phyloP scores from a whole-genome alignment of 2,888 invertebrate species.

The Drosophila paranaensis region DNA sequence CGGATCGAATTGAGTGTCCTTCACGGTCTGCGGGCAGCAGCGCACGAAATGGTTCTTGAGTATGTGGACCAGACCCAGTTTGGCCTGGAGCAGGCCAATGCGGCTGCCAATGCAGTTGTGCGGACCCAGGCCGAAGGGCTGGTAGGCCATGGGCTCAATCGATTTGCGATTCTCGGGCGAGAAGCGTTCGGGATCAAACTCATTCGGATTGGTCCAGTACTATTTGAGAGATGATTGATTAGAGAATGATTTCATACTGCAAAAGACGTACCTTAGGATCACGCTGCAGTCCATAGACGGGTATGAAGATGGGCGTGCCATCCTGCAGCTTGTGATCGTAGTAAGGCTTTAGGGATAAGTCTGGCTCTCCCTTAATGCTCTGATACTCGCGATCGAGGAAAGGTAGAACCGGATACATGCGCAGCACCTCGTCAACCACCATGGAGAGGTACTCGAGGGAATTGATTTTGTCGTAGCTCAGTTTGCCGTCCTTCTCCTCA shows the following conservation, averaged over 20 bases:
- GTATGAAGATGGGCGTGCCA: constrained; percentile 82
- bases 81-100: constrained; percentile 81
- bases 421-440: constrained; percentile 83
- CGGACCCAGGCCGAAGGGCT: constrained; percentile 83
- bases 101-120: constrained; percentile 84
- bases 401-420: constrained; percentile 83
- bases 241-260: background rate
- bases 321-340: constrained; percentile 75
- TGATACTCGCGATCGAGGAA: constrained; percentile 83
- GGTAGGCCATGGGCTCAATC: constrained; percentile 73
- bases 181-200: constrained; percentile 83
- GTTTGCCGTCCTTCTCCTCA: constrained; percentile 77
- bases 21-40: constrained; percentile 63
- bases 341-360: constrained; percentile 78
- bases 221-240: constrained; percentile 29
- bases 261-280: constrained; percentile 80
- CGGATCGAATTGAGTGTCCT: constrained; percentile 74
- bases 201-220: constrained; percentile 82
- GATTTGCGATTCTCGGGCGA: constrained; percentile 73
- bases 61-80: constrained; percentile 81
- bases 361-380: constrained; percentile 48
- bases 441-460: constrained; percentile 85
- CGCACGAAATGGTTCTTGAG: constrained; percentile 81
- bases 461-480: constrained; percentile 84
- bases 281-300: constrained; percentile 81